A percentile compares a stretch with the other conserved stretches of the same genome.
phyloP scores from a whole-genome alignment of 30 jellyfish, hydroid and myxozoan genomes.

The Catostylus mosaicus region DNA sequence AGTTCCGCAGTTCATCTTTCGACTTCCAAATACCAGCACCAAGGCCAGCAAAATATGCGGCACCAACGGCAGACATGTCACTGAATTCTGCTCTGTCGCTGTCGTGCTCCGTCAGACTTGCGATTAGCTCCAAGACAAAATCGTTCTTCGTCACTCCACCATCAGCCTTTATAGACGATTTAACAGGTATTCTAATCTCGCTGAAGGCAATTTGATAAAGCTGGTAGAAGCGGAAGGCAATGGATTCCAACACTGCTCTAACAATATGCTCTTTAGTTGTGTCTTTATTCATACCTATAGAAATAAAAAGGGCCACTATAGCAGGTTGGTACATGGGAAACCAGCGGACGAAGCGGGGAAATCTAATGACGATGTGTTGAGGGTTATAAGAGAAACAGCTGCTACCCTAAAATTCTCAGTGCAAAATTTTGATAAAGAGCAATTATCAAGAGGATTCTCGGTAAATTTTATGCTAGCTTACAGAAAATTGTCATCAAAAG shows the following conservation, averaged over 20 bases:
- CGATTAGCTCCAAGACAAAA: conserved; percentile 78
- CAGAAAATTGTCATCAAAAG: too few species aligned
- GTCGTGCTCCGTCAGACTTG: conserved; percentile 66
- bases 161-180: conserved; percentile 58
- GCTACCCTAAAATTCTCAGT: too few species aligned
- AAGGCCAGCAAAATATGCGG: conserved; percentile 91
- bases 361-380: too few species aligned
- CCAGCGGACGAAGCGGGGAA: not conserved
- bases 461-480: too few species aligned
- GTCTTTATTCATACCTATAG: conserved; percentile 70
- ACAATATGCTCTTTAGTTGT: conserved; percentile 69
- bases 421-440: too few species aligned
- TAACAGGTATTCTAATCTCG: conserved; percentile 57
- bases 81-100: conserved; percentile 68
- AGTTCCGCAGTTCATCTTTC: conserved; percentile 61
- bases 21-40: conserved; percentile 92
- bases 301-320: not conserved
- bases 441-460: too few species aligned
- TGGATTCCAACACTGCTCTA: conserved; percentile 92
- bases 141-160: conserved; percentile 95
- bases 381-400: too few species aligned
- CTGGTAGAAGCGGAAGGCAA: conserved; percentile 76
- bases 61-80: conserved; percentile 93
- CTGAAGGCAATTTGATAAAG: conserved; percentile 48
- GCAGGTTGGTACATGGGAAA: not conserved